Conservation (phyloP, 2,113 vertebrate species). For the Chloropsis cyanopogon region DNA sequence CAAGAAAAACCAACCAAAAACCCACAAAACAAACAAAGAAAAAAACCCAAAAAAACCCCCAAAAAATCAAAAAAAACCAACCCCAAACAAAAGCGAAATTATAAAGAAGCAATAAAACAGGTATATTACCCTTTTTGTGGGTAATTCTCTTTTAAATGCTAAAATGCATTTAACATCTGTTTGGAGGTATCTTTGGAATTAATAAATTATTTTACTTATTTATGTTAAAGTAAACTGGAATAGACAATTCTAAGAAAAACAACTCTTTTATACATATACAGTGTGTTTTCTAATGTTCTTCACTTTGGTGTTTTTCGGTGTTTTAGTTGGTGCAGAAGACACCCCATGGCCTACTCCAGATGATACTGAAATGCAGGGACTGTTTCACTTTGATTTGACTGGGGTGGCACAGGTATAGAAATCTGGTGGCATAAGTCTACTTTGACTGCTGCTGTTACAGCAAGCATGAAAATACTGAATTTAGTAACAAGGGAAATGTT, state of each 20-base stretch:
- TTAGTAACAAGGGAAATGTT: background rate
- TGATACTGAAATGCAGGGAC: background rate
- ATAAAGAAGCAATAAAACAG: background rate
- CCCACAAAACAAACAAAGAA: too few species aligned
- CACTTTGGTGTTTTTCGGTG: accelerated
- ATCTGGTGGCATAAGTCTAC: too few species aligned
- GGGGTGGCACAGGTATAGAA: background rate
- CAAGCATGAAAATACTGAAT: background rate
- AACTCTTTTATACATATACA: background rate
- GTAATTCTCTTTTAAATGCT: background rate
- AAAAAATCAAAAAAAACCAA: background rate
- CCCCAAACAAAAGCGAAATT: background rate
- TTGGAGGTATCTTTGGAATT: background rate
- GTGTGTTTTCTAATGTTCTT: background rate
- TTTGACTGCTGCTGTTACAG: background rate
- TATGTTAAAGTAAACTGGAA: background rate
- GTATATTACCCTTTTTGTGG: background rate
- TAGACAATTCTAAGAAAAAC: background rate
- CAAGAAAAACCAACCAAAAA: background rate
- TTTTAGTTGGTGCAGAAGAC: background rate
- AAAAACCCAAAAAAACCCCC: background rate
- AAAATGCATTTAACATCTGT: background rate
- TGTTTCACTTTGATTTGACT: background rate
- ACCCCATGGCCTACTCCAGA: background rate
- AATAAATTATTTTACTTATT: background rate